Conservation (phyloP, 2,113 vertebrate species). For the Galemys pyrenaicus region DNA sequence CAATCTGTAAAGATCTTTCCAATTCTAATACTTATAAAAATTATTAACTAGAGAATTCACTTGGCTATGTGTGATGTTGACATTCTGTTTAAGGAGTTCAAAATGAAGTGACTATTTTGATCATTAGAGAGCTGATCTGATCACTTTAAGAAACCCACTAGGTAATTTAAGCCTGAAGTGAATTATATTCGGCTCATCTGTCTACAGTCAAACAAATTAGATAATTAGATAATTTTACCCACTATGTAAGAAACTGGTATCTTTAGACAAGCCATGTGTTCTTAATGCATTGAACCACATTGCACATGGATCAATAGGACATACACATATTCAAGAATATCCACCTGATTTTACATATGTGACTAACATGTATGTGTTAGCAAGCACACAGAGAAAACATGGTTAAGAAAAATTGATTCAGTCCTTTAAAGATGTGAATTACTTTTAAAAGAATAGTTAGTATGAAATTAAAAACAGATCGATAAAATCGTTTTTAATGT, state of each 20-base stretch:
- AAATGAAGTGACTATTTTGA: constrained; percentile 60
- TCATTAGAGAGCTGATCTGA: constrained; percentile 67
- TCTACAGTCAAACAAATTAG: constrained; percentile 60
- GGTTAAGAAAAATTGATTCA: background rate
- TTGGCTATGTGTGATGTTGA: background rate
- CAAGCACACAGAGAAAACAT: background rate
- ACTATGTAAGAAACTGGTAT: background rate
- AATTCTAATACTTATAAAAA: background rate
- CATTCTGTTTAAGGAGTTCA: constrained; percentile 28
- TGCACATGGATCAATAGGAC: background rate
- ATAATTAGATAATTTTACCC: constrained; percentile 46
- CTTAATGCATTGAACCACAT: background rate
- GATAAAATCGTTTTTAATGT: background rate
- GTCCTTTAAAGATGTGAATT: background rate
- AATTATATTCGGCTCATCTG: constrained; percentile 62
- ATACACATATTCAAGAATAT: background rate
- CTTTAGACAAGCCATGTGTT: background rate
- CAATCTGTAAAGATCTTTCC: background rate
- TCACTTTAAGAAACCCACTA: constrained; percentile 49
- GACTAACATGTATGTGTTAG: background rate
- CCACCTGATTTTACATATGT: background rate
- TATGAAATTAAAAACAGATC: constrained; percentile 13
- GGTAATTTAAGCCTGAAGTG: constrained; percentile 70
- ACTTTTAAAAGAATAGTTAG: background rate
- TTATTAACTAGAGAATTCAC: constrained; percentile 20